Evolutionary conservation across 2,113 vertebrate genomes (phyloP).

Genomic region (Rhea americana): DNA sequence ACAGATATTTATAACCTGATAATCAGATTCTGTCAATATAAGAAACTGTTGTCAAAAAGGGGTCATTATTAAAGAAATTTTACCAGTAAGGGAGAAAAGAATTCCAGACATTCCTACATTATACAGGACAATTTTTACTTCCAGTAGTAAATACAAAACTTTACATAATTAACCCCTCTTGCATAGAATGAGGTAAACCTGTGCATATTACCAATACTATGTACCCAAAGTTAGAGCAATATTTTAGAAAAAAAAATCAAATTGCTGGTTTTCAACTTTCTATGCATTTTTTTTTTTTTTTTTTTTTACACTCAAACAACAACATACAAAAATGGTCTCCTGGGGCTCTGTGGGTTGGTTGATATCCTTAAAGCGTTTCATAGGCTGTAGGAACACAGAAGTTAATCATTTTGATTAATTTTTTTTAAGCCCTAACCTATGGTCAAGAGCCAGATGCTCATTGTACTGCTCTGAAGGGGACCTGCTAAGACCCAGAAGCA

Average conservation of each 20-base stretch:
- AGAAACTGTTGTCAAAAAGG: conserved; percentile 64
- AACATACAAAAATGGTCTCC: conserved; percentile 74
- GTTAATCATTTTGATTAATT: conserved; percentile 58
- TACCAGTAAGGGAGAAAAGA: conserved; percentile 61
- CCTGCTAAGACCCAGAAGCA: conserved; percentile 81
- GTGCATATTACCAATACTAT: conserved; percentile 78
- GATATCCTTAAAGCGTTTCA: conserved; percentile 73
- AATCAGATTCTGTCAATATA: conserved; percentile 62
- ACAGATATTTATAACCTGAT: conserved; percentile 56
- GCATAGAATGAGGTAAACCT: conserved; percentile 88
- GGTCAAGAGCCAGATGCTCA: conserved; percentile 70
- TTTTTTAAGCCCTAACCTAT: conserved; percentile 68
- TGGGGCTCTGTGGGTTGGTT: conserved; percentile 72
- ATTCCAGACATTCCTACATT: conserved; percentile 78
- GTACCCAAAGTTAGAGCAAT: conserved; percentile 79
- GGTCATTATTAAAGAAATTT: conserved; percentile 66
- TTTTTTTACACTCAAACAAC: conserved; percentile 65
- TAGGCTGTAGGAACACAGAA: conserved; percentile 67
- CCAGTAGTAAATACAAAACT: conserved; percentile 82
- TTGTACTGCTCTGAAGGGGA: conserved; percentile 76
- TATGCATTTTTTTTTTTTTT: conserved; percentile 73
- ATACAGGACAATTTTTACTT: conserved; percentile 77
- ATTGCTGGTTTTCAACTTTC: conserved; percentile 84
- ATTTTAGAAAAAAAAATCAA: conserved; percentile 76
- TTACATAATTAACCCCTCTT: conserved; percentile 81